Evolutionary conservation across 2,113 vertebrate genomes (phyloP).

Genomic region (Rhipidura dahli): DNA sequence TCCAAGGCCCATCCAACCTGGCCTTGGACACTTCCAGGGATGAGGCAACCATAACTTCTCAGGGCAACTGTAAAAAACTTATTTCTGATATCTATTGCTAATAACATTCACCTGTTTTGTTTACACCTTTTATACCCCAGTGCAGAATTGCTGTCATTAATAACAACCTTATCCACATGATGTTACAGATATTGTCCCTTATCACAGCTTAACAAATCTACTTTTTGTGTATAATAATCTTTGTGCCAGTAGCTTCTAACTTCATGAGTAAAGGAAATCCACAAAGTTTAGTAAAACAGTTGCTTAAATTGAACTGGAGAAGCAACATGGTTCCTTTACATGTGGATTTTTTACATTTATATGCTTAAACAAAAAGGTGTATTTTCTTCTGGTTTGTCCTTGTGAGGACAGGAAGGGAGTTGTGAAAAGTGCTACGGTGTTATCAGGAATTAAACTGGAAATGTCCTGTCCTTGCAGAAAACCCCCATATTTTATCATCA

Average conservation of each 20-base stretch:
- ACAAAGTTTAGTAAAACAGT: background rate
- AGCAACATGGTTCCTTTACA: background rate
- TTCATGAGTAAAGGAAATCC: background rate
- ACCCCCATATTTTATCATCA: rapidly evolving
- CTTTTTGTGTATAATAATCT: background rate
- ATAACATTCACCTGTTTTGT: background rate
- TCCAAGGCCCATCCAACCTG: background rate
- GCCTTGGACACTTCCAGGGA: background rate
- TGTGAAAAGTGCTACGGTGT: rapidly evolving
- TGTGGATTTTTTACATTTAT: background rate
- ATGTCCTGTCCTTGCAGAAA: background rate
- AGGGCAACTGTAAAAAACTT: background rate
- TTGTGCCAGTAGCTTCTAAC: background rate
- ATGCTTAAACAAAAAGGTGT: rapidly evolving
- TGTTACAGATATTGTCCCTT: background rate
- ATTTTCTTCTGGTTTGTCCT: background rate
- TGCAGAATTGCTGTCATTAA: background rate
- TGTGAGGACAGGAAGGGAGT: background rate
- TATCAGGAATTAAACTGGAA: background rate
- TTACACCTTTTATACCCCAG: too few relatives aligned
- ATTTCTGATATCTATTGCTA: background rate
- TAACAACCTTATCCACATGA: background rate
- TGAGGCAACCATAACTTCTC: background rate
- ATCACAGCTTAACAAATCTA: background rate
- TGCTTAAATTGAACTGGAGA: background rate